phyloP scores from a whole-genome alignment of 2,797 vertebrate genomes.

The Streptopelia turtur region DNA sequence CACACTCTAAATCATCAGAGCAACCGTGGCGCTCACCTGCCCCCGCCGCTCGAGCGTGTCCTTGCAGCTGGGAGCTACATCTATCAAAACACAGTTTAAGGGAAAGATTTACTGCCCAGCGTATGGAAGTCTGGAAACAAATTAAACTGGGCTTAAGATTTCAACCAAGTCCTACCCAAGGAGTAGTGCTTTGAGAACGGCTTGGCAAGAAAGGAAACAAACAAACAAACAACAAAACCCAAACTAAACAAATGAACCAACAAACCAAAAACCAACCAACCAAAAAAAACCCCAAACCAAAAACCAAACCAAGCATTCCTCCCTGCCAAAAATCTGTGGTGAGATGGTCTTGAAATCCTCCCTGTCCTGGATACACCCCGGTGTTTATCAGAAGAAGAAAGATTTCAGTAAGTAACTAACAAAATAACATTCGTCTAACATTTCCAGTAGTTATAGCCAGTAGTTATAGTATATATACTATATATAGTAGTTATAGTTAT shows the following conservation, averaged over 20 bases:
- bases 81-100: slow-evolving; percentile 42
- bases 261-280: no score
- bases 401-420: background rate
- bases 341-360: background rate
- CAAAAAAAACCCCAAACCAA: no score
- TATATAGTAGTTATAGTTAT: background rate
- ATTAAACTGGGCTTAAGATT: slow-evolving; percentile 20
- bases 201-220: background rate
- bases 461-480: no score
- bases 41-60: slow-evolving; percentile 31
- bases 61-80: slow-evolving; percentile 49
- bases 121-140: background rate
- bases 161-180: background rate
- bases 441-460: background rate
- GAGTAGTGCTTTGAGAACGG: background rate
- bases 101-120: background rate
- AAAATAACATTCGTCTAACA: background rate
- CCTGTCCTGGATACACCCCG: background rate
- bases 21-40: slow-evolving; percentile 6
- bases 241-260: no score
- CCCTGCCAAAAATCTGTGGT: background rate
- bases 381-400: background rate
- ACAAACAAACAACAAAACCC: no score
- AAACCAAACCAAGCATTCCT: no score
- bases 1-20: slow-evolving; percentile 57